A percentile compares a stretch with the other conserved stretches of the same genome.
Evolutionary conservation across 2,797 vertebrate species (phyloP).

Genomic region (Eulemur albifrons): DNA sequence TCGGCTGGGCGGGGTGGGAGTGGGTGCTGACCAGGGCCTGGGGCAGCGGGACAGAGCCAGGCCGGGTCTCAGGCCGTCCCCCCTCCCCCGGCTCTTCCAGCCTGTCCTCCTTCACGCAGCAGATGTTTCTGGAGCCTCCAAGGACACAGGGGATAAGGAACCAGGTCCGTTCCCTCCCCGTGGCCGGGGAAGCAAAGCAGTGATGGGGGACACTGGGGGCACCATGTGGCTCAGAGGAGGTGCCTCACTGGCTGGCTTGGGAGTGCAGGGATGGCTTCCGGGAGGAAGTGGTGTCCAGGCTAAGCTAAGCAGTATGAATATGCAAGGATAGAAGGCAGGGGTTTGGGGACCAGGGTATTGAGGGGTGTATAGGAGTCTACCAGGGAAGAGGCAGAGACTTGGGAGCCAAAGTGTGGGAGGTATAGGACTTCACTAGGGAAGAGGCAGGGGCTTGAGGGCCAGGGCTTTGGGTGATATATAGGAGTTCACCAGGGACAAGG

Average conservation of each 20-base stretch:
- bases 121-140: background rate
- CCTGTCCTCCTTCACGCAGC: background rate
- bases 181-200: background rate
- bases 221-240: background rate
- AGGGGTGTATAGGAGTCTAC: background rate
- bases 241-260: background rate
- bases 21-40: background rate
- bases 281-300: background rate
- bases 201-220: background rate
- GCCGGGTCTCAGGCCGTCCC: background rate
- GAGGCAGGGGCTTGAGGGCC: background rate
- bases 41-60: background rate
- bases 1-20: background rate
- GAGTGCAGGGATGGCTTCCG: background rate
- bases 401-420: background rate
- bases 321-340: background rate
- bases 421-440: too few species aligned
- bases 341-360: background rate
- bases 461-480: background rate
- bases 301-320: background rate
- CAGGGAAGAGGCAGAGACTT: background rate
- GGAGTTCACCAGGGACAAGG: background rate
- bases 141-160: background rate
- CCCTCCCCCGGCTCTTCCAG: background rate
- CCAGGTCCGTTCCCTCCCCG: background rate